Conservation (phyloP, 2,888 invertebrate genomes). For the Lutraria lutraria region DNA sequence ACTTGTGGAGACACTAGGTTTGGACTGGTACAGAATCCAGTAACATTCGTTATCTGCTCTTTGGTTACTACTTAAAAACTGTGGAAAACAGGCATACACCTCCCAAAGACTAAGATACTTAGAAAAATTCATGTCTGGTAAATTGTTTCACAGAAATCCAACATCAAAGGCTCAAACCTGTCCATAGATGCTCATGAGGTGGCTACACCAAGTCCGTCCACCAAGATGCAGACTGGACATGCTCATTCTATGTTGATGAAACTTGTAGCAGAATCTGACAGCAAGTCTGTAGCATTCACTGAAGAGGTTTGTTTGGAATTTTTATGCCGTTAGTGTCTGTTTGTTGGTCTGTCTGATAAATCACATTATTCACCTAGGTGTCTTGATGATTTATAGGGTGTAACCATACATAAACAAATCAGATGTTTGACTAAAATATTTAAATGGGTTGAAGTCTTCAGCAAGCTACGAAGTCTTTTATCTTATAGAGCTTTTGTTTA, state of each 20-base stretch:
- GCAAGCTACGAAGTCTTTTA: too few species aligned
- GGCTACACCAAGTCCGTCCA: slow-evolving; percentile 90
- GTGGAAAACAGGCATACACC: background rate
- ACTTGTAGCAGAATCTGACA: slow-evolving; percentile 95
- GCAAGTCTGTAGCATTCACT: slow-evolving; percentile 97
- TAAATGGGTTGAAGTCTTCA: too few species aligned
- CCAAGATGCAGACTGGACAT: slow-evolving; percentile 91
- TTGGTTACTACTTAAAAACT: too few species aligned
- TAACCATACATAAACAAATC: too few species aligned
- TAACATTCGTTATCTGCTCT: too few species aligned
- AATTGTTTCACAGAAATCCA: slow-evolving; percentile 44
- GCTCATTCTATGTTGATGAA: slow-evolving; percentile 95
- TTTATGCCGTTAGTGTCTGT: background rate
- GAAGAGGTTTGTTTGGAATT: slow-evolving; percentile 91
- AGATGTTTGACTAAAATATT: too few species aligned
- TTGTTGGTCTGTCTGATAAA: background rate
- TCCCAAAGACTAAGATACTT: background rate
- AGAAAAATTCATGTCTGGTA: background rate
- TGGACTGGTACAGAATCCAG: background rate
- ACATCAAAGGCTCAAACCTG: slow-evolving; percentile 54
- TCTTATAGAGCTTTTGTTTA: too few species aligned
- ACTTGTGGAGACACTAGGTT: background rate
- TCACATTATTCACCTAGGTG: background rate
- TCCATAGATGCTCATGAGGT: slow-evolving; percentile 63
- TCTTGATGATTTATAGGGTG: background rate